Evolutionary conservation across 1,140 invertebrate species (phyloP).

Genomic region (Magallana ariakensis): DNA sequence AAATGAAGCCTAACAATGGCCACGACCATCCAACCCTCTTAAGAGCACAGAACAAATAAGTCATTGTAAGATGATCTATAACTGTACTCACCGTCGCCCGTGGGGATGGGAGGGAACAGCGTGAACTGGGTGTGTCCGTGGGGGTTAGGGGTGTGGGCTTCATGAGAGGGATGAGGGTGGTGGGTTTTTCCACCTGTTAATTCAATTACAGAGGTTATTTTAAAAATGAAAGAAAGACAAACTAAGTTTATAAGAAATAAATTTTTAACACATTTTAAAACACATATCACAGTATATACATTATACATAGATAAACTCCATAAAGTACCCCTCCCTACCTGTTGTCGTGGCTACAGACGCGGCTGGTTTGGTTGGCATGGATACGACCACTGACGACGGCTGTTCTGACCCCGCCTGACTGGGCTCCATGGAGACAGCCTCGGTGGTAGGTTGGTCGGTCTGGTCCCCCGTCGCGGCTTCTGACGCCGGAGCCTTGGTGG

Average conservation of each 20-base stretch:
- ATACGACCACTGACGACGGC: not conserved
- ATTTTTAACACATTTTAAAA: not conserved
- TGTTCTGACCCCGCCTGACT: not conserved
- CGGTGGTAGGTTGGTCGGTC: not conserved
- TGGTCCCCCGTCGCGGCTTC: not conserved
- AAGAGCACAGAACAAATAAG: too few relatives aligned
- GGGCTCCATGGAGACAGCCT: not conserved
- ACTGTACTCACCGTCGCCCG: not conserved
- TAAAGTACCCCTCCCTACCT: too few relatives aligned
- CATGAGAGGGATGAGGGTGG: not conserved
- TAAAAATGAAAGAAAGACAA: too few relatives aligned
- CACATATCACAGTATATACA: not conserved
- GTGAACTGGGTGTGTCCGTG: not conserved
- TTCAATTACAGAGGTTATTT: not conserved
- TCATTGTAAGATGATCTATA: too few relatives aligned
- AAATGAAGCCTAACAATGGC: too few relatives aligned
- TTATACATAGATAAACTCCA: not conserved
- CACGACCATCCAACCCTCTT: too few relatives aligned
- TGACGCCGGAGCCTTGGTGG: not conserved
- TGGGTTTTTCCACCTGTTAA: conserved; percentile 1
- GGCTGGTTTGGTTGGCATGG: not conserved
- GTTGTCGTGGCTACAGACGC: not conserved
- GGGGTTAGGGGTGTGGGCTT: not conserved
- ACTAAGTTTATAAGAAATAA: too few relatives aligned
- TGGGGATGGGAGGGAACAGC: not conserved